Percentiles rank a stretch among this genome's conserved stretches.
Evolutionary conservation across 2,888 invertebrate genomes (phyloP).

Genomic region (Drosophila anomalata): DNA sequence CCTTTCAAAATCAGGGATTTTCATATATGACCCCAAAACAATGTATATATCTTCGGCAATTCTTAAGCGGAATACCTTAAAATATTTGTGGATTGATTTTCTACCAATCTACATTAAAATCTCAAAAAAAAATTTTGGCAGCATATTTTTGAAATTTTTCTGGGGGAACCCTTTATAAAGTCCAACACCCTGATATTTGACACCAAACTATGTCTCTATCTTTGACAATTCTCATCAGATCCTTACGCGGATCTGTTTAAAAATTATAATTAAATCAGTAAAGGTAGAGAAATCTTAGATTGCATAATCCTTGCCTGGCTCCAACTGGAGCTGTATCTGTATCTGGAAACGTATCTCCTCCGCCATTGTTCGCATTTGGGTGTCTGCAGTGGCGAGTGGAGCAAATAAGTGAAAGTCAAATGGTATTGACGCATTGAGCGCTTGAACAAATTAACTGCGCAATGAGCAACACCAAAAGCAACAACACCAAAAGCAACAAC

Average conservation of each 20-base stretch:
- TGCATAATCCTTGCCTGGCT: slow-evolving; percentile 20
- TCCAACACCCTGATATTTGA: not conserved
- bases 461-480: slow-evolving; percentile 67
- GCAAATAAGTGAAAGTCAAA: slow-evolving; percentile 79
- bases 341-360: slow-evolving; percentile 21
- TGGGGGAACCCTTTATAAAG: not conserved
- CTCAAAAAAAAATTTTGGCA: no score
- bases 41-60: no score
- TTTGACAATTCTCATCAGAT: no score
- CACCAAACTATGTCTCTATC: not conserved
- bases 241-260: not conserved
- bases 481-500: slow-evolving; percentile 18
- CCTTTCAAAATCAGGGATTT: no score
- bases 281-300: not conserved
- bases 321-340: slow-evolving; percentile 18
- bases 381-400: slow-evolving; percentile 58
- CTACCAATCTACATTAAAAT: no score
- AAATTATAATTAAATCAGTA: not conserved
- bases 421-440: slow-evolving; percentile 78
- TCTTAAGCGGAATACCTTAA: no score
- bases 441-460: slow-evolving; percentile 80
- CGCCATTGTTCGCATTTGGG: slow-evolving; percentile 41
- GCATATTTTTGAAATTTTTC: no score
- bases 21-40: no score
- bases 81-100: no score